Evolutionary conservation across 2,113 vertebrate genomes (phyloP), one percentile per base, ranked within the genome.

Genomic region (Trematomus loennbergii): DNA sequence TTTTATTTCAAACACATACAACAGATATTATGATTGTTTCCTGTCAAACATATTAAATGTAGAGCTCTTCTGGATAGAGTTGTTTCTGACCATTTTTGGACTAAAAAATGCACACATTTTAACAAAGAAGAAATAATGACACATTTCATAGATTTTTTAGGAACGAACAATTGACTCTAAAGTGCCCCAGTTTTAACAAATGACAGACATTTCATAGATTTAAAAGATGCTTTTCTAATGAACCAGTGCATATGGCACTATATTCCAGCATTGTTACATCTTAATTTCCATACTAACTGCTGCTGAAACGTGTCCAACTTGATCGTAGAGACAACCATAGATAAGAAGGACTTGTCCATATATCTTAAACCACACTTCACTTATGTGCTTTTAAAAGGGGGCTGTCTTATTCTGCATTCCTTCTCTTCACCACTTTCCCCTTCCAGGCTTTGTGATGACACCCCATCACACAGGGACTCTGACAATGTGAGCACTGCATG

Each of bases 401-500:
- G 13, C 36, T 40, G 17, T 65, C 57, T 68, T 49, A 40, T 40
- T 62, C 12, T 69, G 43, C 70, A 12, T 58, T 78, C 11, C 6
- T 64, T 75, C 33, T 73, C 63, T 46, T 60, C 2, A 55, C 40
- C 12, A 1, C 50, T 18, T 54, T 40, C 2, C n/a, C n/a, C 20
- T 48, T 54, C 1, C 52, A 87, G 82, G 69, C 48, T 84, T 57
- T 86, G 61, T 77, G 78, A 62, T 78, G 78, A 77, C 16, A 9
- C 73, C 29, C n/a, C 61, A 52, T 83, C 84, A 68, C 78, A 70
- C 70, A 62, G 66, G 59, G 60, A 74, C 58, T 25, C 53, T 43
- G 82, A 25, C 69, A 67, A 62, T 69, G 87, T 88, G 86, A 87
- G 75, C 80, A 6, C 50, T 49, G 55, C 8, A 2, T 29, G 43